phyloP scores from a whole-genome alignment of 2,888 invertebrate genomes.

The Pollenia angustigena region DNA sequence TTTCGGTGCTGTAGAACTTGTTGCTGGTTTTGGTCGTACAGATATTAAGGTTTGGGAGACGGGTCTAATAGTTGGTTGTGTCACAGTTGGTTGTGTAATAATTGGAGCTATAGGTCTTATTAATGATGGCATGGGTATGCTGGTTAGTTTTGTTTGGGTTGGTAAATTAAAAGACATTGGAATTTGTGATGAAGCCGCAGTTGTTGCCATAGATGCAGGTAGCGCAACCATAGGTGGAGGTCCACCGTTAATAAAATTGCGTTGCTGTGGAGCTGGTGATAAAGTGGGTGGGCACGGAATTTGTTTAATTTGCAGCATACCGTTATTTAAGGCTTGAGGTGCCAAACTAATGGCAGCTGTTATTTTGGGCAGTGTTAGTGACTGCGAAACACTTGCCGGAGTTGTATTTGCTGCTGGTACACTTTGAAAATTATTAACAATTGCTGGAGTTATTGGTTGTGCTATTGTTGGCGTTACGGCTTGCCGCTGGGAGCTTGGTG shows the following conservation, averaged over 20 bases:
- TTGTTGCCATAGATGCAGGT: neutral
- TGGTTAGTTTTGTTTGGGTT: slow-evolving; percentile 39
- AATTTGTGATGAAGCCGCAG: neutral
- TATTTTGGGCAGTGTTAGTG: slow-evolving; percentile 66
- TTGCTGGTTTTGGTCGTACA: neutral
- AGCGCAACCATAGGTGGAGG: neutral
- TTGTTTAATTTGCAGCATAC: slow-evolving; percentile 61
- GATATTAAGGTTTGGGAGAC: neutral
- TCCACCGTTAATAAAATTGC: neutral
- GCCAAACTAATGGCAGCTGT: slow-evolving; percentile 74
- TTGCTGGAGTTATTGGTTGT: neutral
- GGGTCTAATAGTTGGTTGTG: neutral
- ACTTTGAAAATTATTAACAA: slow-evolving; percentile 40
- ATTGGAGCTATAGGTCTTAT: neutral
- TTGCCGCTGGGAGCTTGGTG: neutral
- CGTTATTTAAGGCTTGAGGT: slow-evolving; percentile 48
- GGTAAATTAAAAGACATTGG: slow-evolving; percentile 45
- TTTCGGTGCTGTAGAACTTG: neutral
- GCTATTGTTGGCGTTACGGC: neutral
- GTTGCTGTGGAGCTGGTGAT: slow-evolving; percentile 3
- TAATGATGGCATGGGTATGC: slow-evolving; percentile 17
- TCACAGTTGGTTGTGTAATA: neutral
- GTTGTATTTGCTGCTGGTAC: slow-evolving; percentile 22
- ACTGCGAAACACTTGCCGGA: neutral
- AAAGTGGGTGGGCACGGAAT: slow-evolving; percentile 31